These are phyloP conservation scores for Epicampocera succincta DNA, from an alignment of 2,888 invertebrate species.

Conservation along the genomic window DNA sequence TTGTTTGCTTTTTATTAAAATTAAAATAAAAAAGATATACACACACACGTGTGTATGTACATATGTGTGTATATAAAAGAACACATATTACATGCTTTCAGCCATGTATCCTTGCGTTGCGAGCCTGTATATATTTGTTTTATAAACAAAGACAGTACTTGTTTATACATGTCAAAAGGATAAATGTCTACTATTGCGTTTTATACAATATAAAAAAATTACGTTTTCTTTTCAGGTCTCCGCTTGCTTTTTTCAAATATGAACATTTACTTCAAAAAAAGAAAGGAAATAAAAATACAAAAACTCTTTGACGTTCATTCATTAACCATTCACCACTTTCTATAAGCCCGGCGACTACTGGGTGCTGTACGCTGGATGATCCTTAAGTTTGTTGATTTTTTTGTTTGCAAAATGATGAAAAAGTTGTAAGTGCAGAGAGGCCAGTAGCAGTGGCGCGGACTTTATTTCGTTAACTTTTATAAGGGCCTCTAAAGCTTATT, in stretches of 20 bases:
- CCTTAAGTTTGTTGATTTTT: constrained; percentile 46
- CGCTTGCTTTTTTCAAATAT: constrained; percentile 26
- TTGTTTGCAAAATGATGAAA: constrained; percentile 20
- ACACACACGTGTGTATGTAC: not conserved
- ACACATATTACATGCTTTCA: constrained; percentile 23
- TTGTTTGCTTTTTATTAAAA: constrained; percentile 68
- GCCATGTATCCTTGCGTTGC: not conserved
- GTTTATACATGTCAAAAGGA: constrained; percentile 69
- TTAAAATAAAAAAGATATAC: constrained; percentile 30
- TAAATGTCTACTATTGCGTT: constrained; percentile 58
- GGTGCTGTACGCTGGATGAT: constrained; percentile 65
- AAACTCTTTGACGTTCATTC: constrained; percentile 67
- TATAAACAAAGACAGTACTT: constrained; percentile 66
- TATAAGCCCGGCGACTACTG: constrained; percentile 16
- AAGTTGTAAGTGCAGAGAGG: not conserved
- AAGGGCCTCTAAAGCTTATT: constrained; percentile 1
- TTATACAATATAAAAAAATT: constrained; percentile 43
- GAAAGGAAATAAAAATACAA: too few species aligned
- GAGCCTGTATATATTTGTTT: constrained; percentile 20
- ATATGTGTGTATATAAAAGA: constrained; percentile 10
- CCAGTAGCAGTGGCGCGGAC: not conserved
- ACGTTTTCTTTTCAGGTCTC: constrained; percentile 54
- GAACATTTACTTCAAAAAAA: constrained; percentile 19
- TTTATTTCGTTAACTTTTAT: not conserved
- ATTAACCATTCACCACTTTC: constrained; percentile 58